Base-by-base conservation (phyloP, 1,140 invertebrate species). In the Papilio helenus region DNA sequence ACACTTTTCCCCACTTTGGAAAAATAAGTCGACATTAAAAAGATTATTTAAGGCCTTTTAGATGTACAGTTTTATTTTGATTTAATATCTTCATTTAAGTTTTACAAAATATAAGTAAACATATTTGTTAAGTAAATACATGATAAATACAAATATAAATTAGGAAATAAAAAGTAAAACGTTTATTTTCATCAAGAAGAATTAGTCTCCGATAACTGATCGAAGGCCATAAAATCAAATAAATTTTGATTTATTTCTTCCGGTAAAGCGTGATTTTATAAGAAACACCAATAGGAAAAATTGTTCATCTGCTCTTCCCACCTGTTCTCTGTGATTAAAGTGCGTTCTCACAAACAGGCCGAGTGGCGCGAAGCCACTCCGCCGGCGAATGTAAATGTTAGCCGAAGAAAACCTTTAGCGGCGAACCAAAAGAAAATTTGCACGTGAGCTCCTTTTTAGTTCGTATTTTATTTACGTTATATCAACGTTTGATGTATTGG, bases 251-350 rank as follows among this genome's bases (percentile, higher is more conserved):
- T 82, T 81, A 82, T 80, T 82, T 84, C 83, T 82, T 72, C 68
- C 74, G 79, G 74, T 68, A 82, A 86, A 85, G 79, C 81, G 81
- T 82, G 83, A 91, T 88, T 88, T 88, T 83, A 88, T 88, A 86
- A 85, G 84, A 87, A 88, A 89, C 86, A 87, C 85, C 85, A 92
- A 92, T 91, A 91, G 87, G 87, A 90, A 93, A 93, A 91, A 92
- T 92, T 90, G 88, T 88, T 88, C 86, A 84, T 85, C 86, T 86
- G 79, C 80, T 87, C 81, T 83, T 85, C 84, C 87, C 88, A 93
- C 91, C 91, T 92, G 91, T 90, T 90, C 87, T 83, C 91, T 82
- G 90, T 93, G 93, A 93, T 93, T 94, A 93, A 94, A 93, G 89
- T 88, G 88, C 87, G 89, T 91, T 86, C 81, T 68, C 83, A 84